Evolutionary conservation across 2,888 invertebrate genomes (phyloP), one percentile per base, ranked within the genome.

Genomic region (Oxystoma pomonae): DNA sequence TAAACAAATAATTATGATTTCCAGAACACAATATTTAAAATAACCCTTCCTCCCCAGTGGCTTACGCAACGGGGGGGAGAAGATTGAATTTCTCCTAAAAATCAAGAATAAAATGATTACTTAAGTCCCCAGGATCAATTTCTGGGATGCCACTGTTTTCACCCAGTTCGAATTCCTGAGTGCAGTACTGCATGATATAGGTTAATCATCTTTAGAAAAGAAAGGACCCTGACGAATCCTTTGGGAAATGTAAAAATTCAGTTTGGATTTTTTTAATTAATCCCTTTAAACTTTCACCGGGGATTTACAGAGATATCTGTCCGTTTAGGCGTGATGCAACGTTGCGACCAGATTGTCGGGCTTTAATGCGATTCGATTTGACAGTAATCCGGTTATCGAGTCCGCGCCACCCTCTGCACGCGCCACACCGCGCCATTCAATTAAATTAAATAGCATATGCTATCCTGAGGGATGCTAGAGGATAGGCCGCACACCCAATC

Each of bases 381-480:
- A 80, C 80, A 80, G 78, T 81, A 81, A 81, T 81, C 81, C 80
- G 77, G 77, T 81, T 81, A 81, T 81, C 81, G 80, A 78, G 77
- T 78, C 75, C 76, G 78, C 79, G 80, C 80, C 80, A 80, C 80
- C 74, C 35, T 35, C 35, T 35, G 35, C 35, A 35, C 76, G 78
- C 79, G 80, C 80, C 80, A 80, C 80, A 74, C 78, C 80, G 76
- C 78, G 77, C 76, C 76, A 77, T 76, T 80, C 78, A 80, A 80
- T 80, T 80, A 79, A 79, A 80, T 80, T 80, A 80, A 80, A 80
- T 80, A 80, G 79, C 80, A 81, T 80, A 80, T 80, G 80, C 77
- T 35, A 35, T 35, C 35, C 35, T 35, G 35, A 35, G 35, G 35
- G 35, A 35, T 35, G 35, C 35, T 35, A 35, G 35, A 35, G 35